These are phyloP conservation scores for Trematomus bernacchii DNA, from an alignment of 2,797 vertebrate genomes.

Conservation along the genomic window DNA sequence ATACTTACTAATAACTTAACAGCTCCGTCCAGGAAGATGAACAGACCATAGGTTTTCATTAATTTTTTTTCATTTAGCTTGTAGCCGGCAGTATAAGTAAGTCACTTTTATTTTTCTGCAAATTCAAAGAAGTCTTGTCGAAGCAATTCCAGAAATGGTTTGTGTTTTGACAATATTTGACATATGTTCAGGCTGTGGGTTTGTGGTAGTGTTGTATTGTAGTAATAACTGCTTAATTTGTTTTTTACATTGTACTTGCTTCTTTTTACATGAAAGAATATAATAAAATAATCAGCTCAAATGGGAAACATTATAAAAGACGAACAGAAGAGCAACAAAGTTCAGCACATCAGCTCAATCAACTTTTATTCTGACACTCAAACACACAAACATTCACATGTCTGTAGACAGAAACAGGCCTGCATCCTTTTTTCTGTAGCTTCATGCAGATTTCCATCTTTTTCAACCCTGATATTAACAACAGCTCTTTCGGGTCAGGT, in stretches of 20 bases:
- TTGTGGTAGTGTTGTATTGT: neutral
- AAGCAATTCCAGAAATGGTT: neutral
- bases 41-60: too few relatives aligned
- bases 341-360: conserved; percentile 3
- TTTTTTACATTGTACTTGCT: too few relatives aligned
- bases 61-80: neutral
- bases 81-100: neutral
- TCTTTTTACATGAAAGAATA: neutral
- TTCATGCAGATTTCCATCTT: conserved; percentile 30
- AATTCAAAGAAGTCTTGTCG: neutral
- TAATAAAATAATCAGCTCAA: too few relatives aligned
- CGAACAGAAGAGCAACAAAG: neutral
- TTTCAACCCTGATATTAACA: conserved; percentile 25
- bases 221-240: neutral
- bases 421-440: conserved; percentile 11
- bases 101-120: neutral
- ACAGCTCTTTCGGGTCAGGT: conserved; percentile 64
- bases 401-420: conserved; percentile 28
- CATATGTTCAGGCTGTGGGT: neutral
- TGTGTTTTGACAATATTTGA: neutral
- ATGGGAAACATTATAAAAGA: neutral
- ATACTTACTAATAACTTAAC: neutral
- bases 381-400: conserved; percentile 50
- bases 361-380: conserved; percentile 67
- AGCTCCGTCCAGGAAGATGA: neutral